These are phyloP conservation scores for Polypedilum pembai DNA, from an alignment of 1,140 invertebrate genomes.

Conservation along the genomic window DNA sequence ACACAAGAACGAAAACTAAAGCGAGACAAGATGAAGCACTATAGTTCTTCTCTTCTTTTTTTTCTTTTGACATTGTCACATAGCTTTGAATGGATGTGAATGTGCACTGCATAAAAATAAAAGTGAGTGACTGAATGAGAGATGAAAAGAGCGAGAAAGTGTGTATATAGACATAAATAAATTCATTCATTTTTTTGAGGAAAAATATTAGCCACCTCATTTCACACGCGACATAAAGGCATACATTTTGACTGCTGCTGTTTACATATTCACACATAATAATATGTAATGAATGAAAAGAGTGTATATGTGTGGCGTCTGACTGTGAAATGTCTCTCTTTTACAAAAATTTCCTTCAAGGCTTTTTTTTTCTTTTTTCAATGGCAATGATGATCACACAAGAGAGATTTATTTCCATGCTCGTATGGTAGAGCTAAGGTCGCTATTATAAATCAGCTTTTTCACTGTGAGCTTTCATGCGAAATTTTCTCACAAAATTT, in stretches of 20 bases:
- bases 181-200: background rate
- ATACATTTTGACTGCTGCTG: background rate
- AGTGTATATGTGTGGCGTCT: background rate
- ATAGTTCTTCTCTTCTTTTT: background rate
- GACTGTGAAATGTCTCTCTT: background rate
- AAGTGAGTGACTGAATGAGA: background rate
- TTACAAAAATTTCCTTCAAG: background rate
- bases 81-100: background rate
- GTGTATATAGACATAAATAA: no score
- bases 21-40: background rate
- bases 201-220: constrained; percentile 13
- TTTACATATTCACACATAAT: background rate
- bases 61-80: background rate
- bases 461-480: background rate
- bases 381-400: background rate
- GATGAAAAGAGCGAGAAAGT: no score
- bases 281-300: background rate
- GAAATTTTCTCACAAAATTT: no score
- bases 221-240: background rate
- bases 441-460: background rate
- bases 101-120: background rate
- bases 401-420: background rate
- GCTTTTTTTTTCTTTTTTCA: background rate
- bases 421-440: background rate
- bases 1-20: background rate